These are phyloP conservation scores for Arnoldichthys spilopterus DNA, from an alignment of 2,797 vertebrate species.

Conservation along the genomic window DNA sequence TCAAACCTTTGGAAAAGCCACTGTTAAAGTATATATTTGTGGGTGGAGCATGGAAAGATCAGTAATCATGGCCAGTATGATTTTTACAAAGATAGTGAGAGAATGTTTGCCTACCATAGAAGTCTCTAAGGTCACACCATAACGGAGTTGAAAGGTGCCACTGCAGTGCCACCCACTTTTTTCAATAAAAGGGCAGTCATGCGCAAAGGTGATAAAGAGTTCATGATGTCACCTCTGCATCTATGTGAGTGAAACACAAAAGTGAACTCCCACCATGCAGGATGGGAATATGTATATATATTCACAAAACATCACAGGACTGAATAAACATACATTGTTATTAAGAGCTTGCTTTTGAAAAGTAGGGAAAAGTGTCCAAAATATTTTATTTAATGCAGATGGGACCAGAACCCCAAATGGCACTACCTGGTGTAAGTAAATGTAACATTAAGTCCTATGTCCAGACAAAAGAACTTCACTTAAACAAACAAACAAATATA, in stretches of 20 bases:
- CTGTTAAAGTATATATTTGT: too few species aligned
- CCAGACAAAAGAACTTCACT: neutral
- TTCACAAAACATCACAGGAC: neutral
- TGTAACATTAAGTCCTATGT: neutral
- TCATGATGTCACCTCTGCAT: slow-evolving; percentile 66
- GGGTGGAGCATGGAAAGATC: too few species aligned
- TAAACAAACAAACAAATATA: neutral
- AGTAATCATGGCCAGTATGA: slow-evolving; percentile 44
- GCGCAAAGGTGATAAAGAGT: slow-evolving; percentile 67
- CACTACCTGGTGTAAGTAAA: neutral
- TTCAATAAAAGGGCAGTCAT: slow-evolving; percentile 56
- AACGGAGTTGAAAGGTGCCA: slow-evolving; percentile 71
- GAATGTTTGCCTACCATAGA: slow-evolving; percentile 74
- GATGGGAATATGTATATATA: slow-evolving; percentile 2
- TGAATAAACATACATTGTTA: neutral
- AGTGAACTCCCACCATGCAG: neutral
- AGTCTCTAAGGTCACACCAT: slow-evolving; percentile 63
- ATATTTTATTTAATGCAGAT: too few species aligned
- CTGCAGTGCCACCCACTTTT: slow-evolving; percentile 40
- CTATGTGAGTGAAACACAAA: slow-evolving; percentile 26
- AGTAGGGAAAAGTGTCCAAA: neutral
- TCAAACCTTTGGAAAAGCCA: too few species aligned
- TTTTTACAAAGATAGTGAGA: slow-evolving; percentile 69
- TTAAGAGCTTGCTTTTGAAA: neutral
- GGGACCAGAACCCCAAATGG: neutral